phyloP scores from a whole-genome alignment of 2,113 vertebrate species.

The Cephalopterus ornatus region DNA sequence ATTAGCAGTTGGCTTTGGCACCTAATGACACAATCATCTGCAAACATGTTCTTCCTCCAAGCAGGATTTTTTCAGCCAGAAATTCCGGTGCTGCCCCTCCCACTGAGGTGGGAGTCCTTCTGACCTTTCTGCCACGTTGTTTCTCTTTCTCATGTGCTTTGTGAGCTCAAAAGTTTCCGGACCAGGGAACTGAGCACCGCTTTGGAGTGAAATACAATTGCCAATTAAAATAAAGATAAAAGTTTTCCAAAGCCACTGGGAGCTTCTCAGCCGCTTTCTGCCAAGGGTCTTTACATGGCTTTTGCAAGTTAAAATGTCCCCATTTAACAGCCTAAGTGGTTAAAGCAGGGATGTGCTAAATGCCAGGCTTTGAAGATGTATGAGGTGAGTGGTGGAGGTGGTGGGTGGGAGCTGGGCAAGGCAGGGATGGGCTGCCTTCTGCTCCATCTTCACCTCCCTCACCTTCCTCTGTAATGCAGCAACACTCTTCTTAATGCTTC shows the following conservation, averaged over 20 bases:
- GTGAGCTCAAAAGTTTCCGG: background rate
- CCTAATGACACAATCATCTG: background rate
- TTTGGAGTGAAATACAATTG: background rate
- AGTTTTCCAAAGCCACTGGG: background rate
- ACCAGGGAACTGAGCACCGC: rapidly evolving
- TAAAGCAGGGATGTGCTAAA: background rate
- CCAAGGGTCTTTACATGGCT: background rate
- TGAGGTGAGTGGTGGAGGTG: background rate
- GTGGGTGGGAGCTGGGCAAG: background rate
- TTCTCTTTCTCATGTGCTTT: background rate
- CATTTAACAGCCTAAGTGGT: background rate
- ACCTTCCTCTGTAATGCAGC: background rate
- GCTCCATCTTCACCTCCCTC: background rate
- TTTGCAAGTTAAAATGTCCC: background rate
- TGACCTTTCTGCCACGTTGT: background rate
- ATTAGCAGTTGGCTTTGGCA: background rate
- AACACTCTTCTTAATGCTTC: background rate
- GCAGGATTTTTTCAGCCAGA: background rate
- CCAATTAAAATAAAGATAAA: background rate
- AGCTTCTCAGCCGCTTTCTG: background rate
- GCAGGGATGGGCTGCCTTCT: background rate
- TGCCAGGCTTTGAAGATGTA: background rate
- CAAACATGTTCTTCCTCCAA: background rate
- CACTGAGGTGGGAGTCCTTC: background rate
- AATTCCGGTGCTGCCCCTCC: background rate